Evolutionary conservation across 2,797 vertebrate genomes (phyloP).

Genomic region (Distichodus sexfasciatus): DNA sequence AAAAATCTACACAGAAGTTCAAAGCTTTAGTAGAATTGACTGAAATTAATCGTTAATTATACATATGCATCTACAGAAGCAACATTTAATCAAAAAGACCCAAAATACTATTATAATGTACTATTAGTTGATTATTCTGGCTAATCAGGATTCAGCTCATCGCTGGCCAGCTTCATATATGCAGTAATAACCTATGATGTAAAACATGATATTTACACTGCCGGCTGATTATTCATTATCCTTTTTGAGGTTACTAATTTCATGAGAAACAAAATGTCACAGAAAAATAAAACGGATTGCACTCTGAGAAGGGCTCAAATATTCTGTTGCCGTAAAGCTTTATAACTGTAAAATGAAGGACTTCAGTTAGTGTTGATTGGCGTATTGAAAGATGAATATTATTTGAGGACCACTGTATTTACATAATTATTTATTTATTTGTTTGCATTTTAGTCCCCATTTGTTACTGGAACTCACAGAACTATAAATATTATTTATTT

Average conservation of each 20-base stretch:
- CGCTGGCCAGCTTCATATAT: constrained; percentile 22
- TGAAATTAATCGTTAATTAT: neutral
- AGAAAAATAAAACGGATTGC: constrained; percentile 54
- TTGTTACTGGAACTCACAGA: too few species aligned
- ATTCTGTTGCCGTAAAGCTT: constrained; percentile 65
- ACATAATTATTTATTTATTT: too few species aligned
- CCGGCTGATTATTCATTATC: constrained; percentile 73
- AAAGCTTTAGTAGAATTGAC: too few species aligned
- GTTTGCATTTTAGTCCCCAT: too few species aligned
- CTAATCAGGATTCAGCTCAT: constrained; percentile 27
- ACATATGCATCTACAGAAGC: neutral
- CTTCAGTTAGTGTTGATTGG: neutral
- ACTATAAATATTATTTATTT: too few species aligned
- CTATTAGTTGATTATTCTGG: neutral
- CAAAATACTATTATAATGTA: neutral
- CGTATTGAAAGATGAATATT: neutral
- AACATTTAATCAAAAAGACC: neutral
- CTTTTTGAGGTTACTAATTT: constrained; percentile 69
- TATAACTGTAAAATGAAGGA: constrained; percentile 12
- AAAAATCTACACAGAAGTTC: too few species aligned
- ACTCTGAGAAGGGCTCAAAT: constrained; percentile 69
- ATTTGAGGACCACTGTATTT: too few species aligned
- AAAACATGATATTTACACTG: constrained; percentile 65
- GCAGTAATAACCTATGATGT: constrained; percentile 46
- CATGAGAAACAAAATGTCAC: constrained; percentile 65